phyloP scores from a whole-genome alignment of 2,113 vertebrate genomes.

The Takifugu bimaculatus region DNA sequence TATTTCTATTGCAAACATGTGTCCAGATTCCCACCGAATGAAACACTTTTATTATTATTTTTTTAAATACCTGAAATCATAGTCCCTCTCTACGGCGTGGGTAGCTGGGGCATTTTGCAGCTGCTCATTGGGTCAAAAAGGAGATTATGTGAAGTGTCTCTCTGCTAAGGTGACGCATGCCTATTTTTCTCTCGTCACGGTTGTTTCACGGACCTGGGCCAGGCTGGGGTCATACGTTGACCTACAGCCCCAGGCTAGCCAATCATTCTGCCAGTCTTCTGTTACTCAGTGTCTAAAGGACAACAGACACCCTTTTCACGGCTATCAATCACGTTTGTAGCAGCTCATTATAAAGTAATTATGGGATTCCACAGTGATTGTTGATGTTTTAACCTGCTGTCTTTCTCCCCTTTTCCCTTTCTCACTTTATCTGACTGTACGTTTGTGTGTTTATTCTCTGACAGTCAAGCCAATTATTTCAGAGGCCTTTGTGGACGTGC shows the following conservation, averaged over 20 bases:
- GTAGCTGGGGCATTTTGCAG: not conserved
- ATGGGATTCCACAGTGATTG: constrained; percentile 33
- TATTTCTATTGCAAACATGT: not conserved
- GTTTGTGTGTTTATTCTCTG: constrained; percentile 12
- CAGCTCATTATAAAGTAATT: constrained; percentile 56
- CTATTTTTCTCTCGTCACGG: constrained; percentile 35
- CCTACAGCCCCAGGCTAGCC: constrained; percentile 41
- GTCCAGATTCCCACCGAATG: too few relatives aligned
- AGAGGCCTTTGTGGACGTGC: constrained; percentile 65
- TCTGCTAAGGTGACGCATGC: constrained; percentile 21
- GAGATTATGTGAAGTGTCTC: constrained; percentile 5
- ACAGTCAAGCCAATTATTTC: constrained; percentile 84
- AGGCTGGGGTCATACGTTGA: constrained; percentile 42
- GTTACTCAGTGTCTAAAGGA: constrained; percentile 24
- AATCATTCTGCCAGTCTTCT: constrained; percentile 49
- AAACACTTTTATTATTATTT: too few relatives aligned
- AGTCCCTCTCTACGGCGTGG: not conserved
- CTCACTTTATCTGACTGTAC: not conserved
- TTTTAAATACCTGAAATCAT: not conserved
- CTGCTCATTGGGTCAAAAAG: not conserved
- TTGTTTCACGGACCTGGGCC: constrained; percentile 36
- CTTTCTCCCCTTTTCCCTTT: constrained; percentile 7
- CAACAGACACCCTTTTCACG: constrained; percentile 43
- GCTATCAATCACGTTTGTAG: constrained; percentile 46
- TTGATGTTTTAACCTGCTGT: constrained; percentile 17